Evolutionary conservation across 1,140 invertebrate genomes (phyloP).

Genomic region (Dinoponera quadriceps): DNA sequence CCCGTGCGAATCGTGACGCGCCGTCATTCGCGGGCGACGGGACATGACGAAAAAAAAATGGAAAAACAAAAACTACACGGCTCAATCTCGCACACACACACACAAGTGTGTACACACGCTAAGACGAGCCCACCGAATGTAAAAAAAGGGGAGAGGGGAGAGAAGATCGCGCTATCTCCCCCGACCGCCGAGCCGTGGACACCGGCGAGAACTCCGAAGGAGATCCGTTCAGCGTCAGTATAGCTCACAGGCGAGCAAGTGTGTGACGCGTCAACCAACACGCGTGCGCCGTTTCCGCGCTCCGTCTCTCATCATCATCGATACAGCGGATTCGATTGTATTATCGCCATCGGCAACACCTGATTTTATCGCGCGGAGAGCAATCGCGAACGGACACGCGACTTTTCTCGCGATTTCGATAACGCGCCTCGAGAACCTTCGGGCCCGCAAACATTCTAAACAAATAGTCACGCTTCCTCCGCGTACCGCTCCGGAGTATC

Average conservation of each 20-base stretch:
- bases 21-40: no score
- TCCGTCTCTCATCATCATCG: slow-evolving; percentile 10
- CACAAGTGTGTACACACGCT: no score
- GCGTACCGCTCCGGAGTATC: background rate
- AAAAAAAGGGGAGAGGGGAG: slow-evolving; percentile 50
- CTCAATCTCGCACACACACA: background rate
- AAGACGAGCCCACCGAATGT: background rate
- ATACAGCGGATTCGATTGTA: background rate
- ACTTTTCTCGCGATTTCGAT: slow-evolving; percentile 46
- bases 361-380: background rate
- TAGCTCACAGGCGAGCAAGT: slow-evolving; percentile 42
- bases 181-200: background rate
- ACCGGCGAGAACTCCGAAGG: slow-evolving; percentile 14
- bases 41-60: background rate
- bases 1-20: no score
- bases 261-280: background rate
- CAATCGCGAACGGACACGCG: background rate
- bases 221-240: slow-evolving; percentile 58
- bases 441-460: background rate
- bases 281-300: slow-evolving; percentile 14
- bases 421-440: background rate
- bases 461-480: background rate
- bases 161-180: slow-evolving; percentile 63
- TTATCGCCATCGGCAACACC: slow-evolving; percentile 23
- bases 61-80: background rate